These are phyloP conservation scores for Girardinichthys multiradiatus DNA, from an alignment of 2,113 vertebrate genomes.

Conservation along the genomic window DNA sequence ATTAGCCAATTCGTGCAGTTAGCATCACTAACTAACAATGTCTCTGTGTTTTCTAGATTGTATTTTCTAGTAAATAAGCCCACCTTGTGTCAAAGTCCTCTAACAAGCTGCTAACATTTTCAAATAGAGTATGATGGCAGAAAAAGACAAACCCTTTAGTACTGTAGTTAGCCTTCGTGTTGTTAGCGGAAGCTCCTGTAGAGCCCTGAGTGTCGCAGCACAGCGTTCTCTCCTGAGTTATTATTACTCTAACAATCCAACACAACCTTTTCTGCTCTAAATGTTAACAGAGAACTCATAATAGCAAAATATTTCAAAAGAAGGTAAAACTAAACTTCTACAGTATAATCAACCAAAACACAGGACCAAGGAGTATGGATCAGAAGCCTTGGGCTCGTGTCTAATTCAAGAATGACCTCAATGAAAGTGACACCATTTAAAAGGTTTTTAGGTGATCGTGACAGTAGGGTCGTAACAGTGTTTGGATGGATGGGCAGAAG, in stretches of 20 bases:
- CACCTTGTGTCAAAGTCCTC: too few relatives aligned
- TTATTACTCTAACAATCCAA: not conserved
- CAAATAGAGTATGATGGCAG: too few relatives aligned
- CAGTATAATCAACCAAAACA: not conserved
- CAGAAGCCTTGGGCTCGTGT: not conserved
- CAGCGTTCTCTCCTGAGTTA: too few relatives aligned
- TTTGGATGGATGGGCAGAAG: conserved; percentile 1
- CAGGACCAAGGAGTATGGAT: not conserved
- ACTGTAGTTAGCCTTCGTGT: too few relatives aligned
- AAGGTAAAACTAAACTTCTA: not conserved
- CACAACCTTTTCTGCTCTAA: not conserved
- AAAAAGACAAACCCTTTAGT: too few relatives aligned
- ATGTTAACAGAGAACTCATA: not conserved
- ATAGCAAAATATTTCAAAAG: not conserved
- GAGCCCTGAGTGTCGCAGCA: too few relatives aligned
- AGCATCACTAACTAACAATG: too few relatives aligned
- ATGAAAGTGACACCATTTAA: not conserved
- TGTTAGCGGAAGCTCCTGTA: too few relatives aligned
- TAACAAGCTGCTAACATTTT: too few relatives aligned
- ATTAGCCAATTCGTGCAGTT: too few relatives aligned
- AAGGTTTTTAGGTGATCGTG: not conserved
- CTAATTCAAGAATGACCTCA: not conserved
- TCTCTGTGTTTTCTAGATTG: too few relatives aligned
- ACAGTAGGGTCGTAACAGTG: not conserved
- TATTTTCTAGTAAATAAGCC: too few relatives aligned